Evolutionary conservation across 2,113 vertebrate genomes (phyloP).

Genomic region (Ageneiosus marmoratus): DNA sequence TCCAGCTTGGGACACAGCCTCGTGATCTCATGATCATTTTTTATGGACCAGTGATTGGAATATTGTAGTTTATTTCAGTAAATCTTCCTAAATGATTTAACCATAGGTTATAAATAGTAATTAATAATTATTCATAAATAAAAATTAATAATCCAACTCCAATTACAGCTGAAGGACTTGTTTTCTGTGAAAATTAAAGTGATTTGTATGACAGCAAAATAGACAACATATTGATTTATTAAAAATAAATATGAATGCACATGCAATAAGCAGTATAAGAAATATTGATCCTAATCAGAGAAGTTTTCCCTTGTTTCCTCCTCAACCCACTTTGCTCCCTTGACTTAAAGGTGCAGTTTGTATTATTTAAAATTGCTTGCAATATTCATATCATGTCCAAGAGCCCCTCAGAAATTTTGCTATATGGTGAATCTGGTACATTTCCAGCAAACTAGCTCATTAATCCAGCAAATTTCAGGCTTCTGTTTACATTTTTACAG

Average conservation of each 20-base stretch:
- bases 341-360: background rate
- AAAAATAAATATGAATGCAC: background rate
- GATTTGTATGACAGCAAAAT: conserved; percentile 13
- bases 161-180: conserved; percentile 18
- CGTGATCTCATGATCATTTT: background rate
- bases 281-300: background rate
- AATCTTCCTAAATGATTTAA: background rate
- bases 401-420: background rate
- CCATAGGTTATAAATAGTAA: background rate
- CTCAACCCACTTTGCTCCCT: background rate
- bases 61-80: background rate
- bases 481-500: background rate
- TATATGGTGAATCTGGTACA: background rate
- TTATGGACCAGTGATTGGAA: background rate
- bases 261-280: background rate
- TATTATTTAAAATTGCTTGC: background rate
- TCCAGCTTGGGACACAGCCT: background rate
- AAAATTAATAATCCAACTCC: conserved; percentile 7
- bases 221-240: background rate
- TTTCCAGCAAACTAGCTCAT: no score
- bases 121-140: background rate
- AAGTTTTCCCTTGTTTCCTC: no score
- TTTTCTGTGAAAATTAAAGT: conserved; percentile 51
- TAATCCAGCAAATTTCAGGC: no score
- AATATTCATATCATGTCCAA: background rate